A percentile compares a stretch with the other conserved stretches of the same genome.
Conservation (phyloP, 2,113 vertebrate species). For the Uria aalge region DNA sequence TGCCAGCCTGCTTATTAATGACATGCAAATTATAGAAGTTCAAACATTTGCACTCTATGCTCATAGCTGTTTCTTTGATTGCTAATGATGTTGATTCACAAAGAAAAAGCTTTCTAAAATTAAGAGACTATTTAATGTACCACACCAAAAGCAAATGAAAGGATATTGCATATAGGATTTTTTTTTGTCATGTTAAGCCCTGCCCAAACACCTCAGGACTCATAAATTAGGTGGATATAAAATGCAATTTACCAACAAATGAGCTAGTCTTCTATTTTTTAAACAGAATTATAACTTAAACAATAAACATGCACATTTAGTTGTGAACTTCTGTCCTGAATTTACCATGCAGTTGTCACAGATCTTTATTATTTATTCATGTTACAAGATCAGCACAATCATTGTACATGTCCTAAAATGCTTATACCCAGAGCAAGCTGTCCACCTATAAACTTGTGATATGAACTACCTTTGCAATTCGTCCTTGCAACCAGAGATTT, state of each 20-base stretch:
- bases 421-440: neutral
- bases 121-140: constrained; percentile 23
- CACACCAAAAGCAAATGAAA: constrained; percentile 43
- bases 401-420: neutral
- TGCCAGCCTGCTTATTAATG: neutral
- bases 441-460: neutral
- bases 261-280: neutral
- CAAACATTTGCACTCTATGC: constrained; percentile 38
- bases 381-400: neutral
- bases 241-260: constrained; percentile 14
- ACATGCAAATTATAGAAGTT: constrained; percentile 39
- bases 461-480: neutral
- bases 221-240: constrained; percentile 3
- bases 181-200: neutral
- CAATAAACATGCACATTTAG: neutral
- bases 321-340: neutral
- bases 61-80: constrained; percentile 41
- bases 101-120: constrained; percentile 24
- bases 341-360: neutral
- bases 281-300: constrained; percentile 1
- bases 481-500: neutral
- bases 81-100: constrained; percentile 39
- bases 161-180: neutral
- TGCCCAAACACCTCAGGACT: constrained; percentile 16
- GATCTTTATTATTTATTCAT: neutral